Percentiles rank a stretch among this genome's conserved stretches.
Conservation (phyloP, 2,797 vertebrate genomes). For the Sebastes oblongus region DNA sequence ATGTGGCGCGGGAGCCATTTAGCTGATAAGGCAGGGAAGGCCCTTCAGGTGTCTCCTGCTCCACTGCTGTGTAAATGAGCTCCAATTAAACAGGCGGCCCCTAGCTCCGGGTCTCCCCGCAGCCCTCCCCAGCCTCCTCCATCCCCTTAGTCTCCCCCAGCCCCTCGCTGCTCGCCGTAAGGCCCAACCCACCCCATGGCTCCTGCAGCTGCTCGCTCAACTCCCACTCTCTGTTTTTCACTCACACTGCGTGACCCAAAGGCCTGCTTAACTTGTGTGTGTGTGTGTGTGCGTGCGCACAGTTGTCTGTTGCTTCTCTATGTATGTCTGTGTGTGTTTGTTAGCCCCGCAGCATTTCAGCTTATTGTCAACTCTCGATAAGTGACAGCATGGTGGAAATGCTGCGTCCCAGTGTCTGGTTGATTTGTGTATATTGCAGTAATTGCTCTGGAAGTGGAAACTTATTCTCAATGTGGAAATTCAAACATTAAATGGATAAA, state of each 20-base stretch:
- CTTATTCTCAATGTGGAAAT: constrained; percentile 32
- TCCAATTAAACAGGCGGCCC: constrained; percentile 84
- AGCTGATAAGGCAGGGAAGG: constrained; percentile 80
- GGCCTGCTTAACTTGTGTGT: constrained; percentile 74
- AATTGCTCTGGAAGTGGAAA: constrained; percentile 67
- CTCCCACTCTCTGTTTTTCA: constrained; percentile 74
- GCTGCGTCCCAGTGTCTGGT: constrained; percentile 58
- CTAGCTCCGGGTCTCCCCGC: constrained; percentile 74
- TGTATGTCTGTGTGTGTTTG: constrained; percentile 54
- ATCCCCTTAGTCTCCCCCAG: constrained; percentile 62
- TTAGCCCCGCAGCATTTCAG: constrained; percentile 73
- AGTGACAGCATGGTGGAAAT: constrained; percentile 72
- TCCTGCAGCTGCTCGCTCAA: constrained; percentile 80
- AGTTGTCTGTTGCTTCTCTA: constrained; percentile 46
- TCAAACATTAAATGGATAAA: constrained; percentile 15
- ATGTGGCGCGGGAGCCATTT: constrained; percentile 62
- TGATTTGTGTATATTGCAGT: constrained; percentile 77
- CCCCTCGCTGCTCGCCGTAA: constrained; percentile 78
- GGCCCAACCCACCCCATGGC: constrained; percentile 77
- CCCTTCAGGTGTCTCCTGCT: constrained; percentile 82
- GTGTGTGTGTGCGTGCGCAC: constrained; percentile 36
- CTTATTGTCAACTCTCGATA: constrained; percentile 76
- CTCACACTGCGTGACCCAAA: constrained; percentile 80
- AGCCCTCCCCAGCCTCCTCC: constrained; percentile 68
- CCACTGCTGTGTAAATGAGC: constrained; percentile 85